A percentile compares a stretch with the other conserved stretches of the same genome.
Evolutionary conservation across 2,797 vertebrate species (phyloP).

Genomic region (Chelidonichthys spinosus): DNA sequence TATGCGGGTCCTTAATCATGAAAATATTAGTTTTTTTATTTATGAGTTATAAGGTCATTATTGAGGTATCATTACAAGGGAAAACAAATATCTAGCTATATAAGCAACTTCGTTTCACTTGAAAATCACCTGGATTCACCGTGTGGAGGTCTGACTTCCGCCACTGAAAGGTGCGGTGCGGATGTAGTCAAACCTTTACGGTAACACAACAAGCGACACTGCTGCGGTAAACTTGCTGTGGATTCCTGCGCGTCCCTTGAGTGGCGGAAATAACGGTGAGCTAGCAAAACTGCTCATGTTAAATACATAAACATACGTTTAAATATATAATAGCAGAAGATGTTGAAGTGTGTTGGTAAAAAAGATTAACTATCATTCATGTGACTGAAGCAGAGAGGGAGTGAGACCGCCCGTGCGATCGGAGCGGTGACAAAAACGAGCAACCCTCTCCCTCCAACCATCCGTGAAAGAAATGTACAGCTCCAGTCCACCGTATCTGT

Average conservation of each 20-base stretch:
- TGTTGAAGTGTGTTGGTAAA: accelerated
- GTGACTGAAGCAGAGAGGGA: accelerated
- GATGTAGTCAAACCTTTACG: constrained; percentile 36
- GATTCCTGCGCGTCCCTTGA: accelerated
- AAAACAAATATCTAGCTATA: neutral
- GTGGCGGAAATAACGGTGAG: neutral
- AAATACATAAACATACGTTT: neutral
- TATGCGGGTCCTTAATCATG: neutral
- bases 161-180: neutral
- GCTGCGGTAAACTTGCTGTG: neutral
- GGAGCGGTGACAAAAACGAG: accelerated
- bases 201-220: constrained; percentile 30
- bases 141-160: neutral
- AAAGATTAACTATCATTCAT: accelerated
- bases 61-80: neutral
- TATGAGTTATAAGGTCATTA: neutral
- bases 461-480: neutral
- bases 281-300: accelerated
- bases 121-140: neutral
- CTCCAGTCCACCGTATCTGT: neutral
- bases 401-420: neutral
- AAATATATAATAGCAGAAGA: no score
- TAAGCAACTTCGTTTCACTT: neutral
- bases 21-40: neutral
- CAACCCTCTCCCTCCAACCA: neutral